Conservation (phyloP, 2,113 vertebrate genomes). For the human (Homo sapiens) region GRCh38 chr3:47714501-47715000, state of each 20-base stretch:
- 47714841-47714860: neutral
- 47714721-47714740: too few species aligned
- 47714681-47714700: too few species aligned
- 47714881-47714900: neutral
- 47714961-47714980: neutral
- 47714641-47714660: too few species aligned
- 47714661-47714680: too few species aligned
- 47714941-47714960: neutral
- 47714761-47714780: too few species aligned
- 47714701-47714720: too few species aligned
- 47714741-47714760: too few species aligned
- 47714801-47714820: too few species aligned
- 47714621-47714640: too few species aligned
- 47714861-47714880: neutral
- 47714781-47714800: too few species aligned
- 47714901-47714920: neutral
- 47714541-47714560: neutral
- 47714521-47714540: conserved; percentile 28
- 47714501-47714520: neutral
- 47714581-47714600: neutral
- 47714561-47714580: neutral
- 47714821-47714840: neutral
- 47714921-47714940: neutral
- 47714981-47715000: neutral
- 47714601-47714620: too few species aligned